Percentiles rank a stretch among this genome's conserved stretches.
Evolutionary conservation across 2,888 invertebrate genomes (phyloP).

Genomic region (Lasioglossum marginatum): DNA sequence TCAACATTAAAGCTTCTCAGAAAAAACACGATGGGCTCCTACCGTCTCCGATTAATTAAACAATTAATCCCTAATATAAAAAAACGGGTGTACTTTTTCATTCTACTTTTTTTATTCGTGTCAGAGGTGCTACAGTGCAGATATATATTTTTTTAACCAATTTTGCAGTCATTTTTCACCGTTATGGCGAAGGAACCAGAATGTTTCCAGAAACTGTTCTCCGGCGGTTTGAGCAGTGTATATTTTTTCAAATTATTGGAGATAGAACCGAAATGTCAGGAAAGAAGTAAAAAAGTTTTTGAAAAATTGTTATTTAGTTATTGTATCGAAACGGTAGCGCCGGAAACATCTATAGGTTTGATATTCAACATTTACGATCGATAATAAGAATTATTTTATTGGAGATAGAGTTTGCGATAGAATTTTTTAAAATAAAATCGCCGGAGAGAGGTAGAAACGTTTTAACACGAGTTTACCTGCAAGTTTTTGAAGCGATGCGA

Average conservation of each 20-base stretch:
- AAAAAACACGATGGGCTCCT: background rate
- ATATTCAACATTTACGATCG: too few relatives aligned
- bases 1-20: background rate
- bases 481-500: conserved; percentile 92
- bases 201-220: background rate
- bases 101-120: background rate
- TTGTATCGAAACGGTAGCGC: too few relatives aligned
- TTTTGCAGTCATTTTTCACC: background rate
- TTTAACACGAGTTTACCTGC: conserved; percentile 86
- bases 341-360: too few relatives aligned
- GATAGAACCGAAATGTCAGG: too few relatives aligned
- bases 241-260: background rate
- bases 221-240: background rate
- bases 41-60: background rate
- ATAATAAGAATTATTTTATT: too few relatives aligned
- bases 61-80: background rate
- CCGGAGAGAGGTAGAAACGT: background rate
- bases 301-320: too few relatives aligned
- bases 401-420: background rate
- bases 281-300: too few relatives aligned
- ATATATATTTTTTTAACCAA: too few relatives aligned
- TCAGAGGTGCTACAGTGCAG: background rate
- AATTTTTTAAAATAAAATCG: background rate
- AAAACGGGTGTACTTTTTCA: too few relatives aligned
- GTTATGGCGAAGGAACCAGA: background rate